Conservation (phyloP, 2,888 invertebrate genomes). For the Pristionchus mayeri region DNA sequence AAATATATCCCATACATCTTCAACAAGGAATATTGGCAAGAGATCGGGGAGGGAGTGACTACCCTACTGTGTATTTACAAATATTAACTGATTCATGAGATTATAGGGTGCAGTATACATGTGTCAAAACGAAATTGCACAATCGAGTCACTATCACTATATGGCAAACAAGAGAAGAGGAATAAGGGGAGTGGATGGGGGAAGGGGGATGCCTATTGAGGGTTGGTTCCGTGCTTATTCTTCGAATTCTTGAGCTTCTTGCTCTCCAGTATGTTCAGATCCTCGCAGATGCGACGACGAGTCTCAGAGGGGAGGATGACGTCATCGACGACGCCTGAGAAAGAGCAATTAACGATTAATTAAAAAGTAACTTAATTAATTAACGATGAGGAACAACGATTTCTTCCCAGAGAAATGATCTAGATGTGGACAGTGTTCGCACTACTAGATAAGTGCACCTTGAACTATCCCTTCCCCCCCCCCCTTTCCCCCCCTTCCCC, state of each 20-base stretch:
- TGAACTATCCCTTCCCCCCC: too few species aligned
- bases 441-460: too few species aligned
- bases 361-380: too few species aligned
- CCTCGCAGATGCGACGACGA: constrained; percentile 81
- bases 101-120: constrained; percentile 21
- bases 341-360: too few species aligned
- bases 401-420: too few species aligned
- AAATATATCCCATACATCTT: constrained; percentile 6
- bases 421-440: too few species aligned
- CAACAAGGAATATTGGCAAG: constrained; percentile 35
- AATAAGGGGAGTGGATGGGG: neutral
- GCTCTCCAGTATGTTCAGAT: constrained; percentile 80
- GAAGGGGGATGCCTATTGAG: constrained; percentile 78
- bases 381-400: constrained; percentile 58
- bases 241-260: constrained; percentile 81
- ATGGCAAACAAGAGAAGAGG: neutral
- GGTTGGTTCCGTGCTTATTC: constrained; percentile 84
- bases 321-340: constrained; percentile 84
- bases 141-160: neutral
- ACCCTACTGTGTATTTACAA: constrained; percentile 38
- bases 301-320: constrained; percentile 83
- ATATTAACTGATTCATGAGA: constrained; percentile 28
- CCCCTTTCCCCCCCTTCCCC: too few species aligned
- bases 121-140: neutral
- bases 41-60: constrained; percentile 10